Evolutionary conservation across 2,888 invertebrate genomes (phyloP).

Genomic region (Latrodectus hesperus): DNA sequence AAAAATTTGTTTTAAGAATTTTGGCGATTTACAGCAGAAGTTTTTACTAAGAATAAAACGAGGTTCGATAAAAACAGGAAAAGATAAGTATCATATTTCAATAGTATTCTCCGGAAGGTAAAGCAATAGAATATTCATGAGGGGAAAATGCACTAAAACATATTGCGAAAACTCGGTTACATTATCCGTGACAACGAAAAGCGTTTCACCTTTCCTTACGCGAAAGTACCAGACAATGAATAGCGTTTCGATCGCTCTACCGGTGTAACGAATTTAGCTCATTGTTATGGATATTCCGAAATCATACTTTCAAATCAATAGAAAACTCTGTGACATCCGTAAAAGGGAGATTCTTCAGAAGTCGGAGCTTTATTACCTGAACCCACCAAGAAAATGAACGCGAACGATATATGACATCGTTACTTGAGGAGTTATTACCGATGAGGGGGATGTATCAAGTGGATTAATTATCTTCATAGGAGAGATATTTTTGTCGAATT

Average conservation of each 20-base stretch:
- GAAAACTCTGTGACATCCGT: background rate
- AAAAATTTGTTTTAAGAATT: no score
- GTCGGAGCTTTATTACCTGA: background rate
- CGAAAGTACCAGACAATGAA: no score
- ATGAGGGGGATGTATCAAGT: slow-evolving; percentile 40
- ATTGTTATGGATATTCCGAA: background rate
- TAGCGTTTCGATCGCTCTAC: background rate
- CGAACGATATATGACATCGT: slow-evolving; percentile 23
- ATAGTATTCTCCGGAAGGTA: no score
- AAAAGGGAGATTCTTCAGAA: background rate
- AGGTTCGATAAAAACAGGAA: no score
- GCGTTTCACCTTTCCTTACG: no score
- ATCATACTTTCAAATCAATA: slow-evolving; percentile 2
- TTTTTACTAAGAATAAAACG: no score
- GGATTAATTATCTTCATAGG: slow-evolving; percentile 63
- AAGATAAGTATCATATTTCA: no score
- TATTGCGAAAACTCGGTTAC: no score
- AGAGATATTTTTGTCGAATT: slow-evolving; percentile 48
- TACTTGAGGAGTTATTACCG: slow-evolving; percentile 50
- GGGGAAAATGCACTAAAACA: no score
- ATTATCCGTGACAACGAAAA: no score
- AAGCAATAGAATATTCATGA: no score
- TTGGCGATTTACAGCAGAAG: no score
- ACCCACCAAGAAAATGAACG: background rate
- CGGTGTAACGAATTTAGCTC: background rate